Base-by-base conservation (phyloP, 2,888 invertebrate genomes). In the Agrotis exclamationis region DNA sequence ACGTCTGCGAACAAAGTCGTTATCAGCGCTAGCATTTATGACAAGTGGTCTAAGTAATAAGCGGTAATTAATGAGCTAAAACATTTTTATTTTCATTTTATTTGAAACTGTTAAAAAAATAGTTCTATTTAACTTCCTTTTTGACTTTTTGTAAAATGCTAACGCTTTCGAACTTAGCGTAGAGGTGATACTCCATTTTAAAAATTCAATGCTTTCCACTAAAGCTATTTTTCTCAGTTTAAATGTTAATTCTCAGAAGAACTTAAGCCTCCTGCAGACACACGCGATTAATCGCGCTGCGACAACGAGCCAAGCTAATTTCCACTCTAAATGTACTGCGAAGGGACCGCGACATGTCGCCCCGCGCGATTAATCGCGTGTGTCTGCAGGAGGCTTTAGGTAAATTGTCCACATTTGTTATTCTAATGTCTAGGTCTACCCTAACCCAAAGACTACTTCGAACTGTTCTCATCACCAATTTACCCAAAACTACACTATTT, bases 1-100 rank as follows among this genome's bases (percentile, higher is more conserved):
- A 85, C 84, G 77, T 85, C 84, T 76, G 74, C 76, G 82, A 74
- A 81, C 85, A 83, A 87, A 82, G 74, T 84, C 74, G 81, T 88
- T 86, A 88, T 79, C 84, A 83, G 79, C 80, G 77, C 64, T 60
- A 76, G 76, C 76, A 66, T 72, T 76, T 82, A 70, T 75, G 53
- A 59, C 18, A 44, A 70, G 53, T 58, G 85, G 86, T 75, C 62
- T 71, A 80, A 82, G 82, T 76, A 68, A 79, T 57, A 76, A 76
- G 85, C 59, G 68, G 14, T 67, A n/a, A 64, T 60, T 47, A n/a
- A 20, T n/a, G 4, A 22, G 54, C n/a, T 56, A n/a, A 0, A 6
- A 0, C 0, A 5, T 33, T 33, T n/a, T 33, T 5, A 18, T 28
- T n/a, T n/a, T n/a, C n/a, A n/a, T n/a, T n/a, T 1, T 54, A n/a